phyloP scores from a whole-genome alignment of 2,113 vertebrate species.

The Limnothrissa miodon region DNA sequence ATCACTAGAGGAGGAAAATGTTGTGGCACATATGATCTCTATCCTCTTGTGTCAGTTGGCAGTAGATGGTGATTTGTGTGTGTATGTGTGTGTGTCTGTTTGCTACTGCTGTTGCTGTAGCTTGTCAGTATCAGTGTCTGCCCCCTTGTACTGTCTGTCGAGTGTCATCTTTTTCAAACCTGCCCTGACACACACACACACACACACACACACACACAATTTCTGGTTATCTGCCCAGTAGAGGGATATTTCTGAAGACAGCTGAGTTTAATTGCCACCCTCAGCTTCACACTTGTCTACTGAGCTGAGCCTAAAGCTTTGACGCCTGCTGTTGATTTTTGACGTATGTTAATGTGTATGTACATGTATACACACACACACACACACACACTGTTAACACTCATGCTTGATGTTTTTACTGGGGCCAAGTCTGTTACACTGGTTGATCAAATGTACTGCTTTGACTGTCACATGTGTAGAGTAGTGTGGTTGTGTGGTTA shows the following conservation, averaged over 20 bases:
- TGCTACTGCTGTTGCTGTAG: background rate
- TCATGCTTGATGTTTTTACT: background rate
- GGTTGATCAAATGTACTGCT: background rate
- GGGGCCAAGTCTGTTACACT: background rate
- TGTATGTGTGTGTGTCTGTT: background rate
- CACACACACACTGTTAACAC: background rate
- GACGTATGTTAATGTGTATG: background rate
- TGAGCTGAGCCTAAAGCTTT: background rate
- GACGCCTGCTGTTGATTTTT: background rate
- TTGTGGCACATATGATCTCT: background rate
- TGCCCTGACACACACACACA: constrained; percentile 27
- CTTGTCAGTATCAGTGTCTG: background rate
- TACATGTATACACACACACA: background rate
- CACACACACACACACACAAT: background rate
- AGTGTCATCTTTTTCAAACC: constrained; percentile 18
- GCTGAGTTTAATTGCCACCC: background rate
- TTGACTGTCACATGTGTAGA: background rate
- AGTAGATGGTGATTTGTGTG: constrained; percentile 14
- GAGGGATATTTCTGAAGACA: constrained; percentile 2
- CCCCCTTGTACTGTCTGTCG: background rate
- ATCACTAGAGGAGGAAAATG: background rate
- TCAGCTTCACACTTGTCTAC: background rate
- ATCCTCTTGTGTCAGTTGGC: background rate
- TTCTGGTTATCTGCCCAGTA: background rate
- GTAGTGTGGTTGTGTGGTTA: background rate